A percentile compares a stretch with the other conserved stretches of the same genome.
Conservation (phyloP, 2,113 vertebrate species). For the Numenius arquata region DNA sequence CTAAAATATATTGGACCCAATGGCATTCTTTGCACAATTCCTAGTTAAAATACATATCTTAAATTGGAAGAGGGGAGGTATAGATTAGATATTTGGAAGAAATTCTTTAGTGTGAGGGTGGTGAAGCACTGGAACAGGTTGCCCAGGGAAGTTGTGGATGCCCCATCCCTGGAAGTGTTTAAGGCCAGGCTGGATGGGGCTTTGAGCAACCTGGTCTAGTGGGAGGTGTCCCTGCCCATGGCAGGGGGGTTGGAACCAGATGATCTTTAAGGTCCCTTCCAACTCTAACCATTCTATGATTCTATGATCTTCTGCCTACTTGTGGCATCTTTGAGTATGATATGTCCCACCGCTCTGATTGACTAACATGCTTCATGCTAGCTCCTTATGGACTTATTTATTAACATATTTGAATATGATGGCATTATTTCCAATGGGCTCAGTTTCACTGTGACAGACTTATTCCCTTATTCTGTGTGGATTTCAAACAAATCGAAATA, state of each 20-base stretch:
- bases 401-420: background rate
- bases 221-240: no score
- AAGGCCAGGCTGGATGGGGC: no score
- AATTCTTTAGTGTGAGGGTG: no score
- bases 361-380: background rate
- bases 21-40: background rate
- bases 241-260: no score
- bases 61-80: no score
- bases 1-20: background rate
- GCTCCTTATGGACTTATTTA: background rate
- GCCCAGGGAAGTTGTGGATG: no score
- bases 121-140: no score
- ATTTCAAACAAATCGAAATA: background rate
- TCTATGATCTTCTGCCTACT: background rate
- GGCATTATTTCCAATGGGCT: background rate
- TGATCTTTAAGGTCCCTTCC: no score
- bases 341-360: background rate
- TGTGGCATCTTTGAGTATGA: background rate
- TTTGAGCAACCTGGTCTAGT: no score
- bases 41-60: background rate
- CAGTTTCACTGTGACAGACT: background rate
- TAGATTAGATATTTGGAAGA: no score
- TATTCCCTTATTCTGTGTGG: background rate
- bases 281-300: no score
- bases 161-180: no score